Evolutionary conservation across 2,113 vertebrate species (phyloP), one percentile per base, ranked within the genome.

Genomic region (Romanogobio albipinnatus): DNA sequence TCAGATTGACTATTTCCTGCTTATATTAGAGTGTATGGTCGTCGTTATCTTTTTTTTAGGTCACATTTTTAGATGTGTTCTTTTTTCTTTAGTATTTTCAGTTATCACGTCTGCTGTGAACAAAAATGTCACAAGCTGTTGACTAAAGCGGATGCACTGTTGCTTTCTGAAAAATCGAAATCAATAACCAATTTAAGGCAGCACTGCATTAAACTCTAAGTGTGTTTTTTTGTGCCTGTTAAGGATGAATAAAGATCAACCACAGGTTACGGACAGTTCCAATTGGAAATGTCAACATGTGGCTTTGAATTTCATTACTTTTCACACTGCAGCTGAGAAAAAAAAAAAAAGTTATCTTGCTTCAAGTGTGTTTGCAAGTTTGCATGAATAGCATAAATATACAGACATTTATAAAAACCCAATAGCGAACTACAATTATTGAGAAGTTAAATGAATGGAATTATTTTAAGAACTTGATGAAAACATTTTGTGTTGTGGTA

Each of bases 121-220:
- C 66, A 81, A 26, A 76, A 87, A 80, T 39, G 47, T 29, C 53
- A 61, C 62, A 76, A 47, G 83, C n/a, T 45, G 33, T 53, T 15
- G 58, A 61, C 26, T 51, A 36, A 71, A 76, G 58, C 36, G 59
- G 74, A 82, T 62, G 47, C 9, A 66, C 66, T 74, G 71, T 78
- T 62, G 26, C 83, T 80, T 86, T 84, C 36, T 82, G 36, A 68
- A 86, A 86, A 83, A 84, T 88, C 39, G 6, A 53, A 88, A 84
- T 88, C 82, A 86, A 86, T 86, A 88, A 47, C 73, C 78, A 86
- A 85, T 88, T 86, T 86, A 77, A 82, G 56, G 51, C 58, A 84
- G 83, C 53, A 53, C 66, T 62, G 80, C 56, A 24, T 62, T 76
- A 56, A 39, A 66, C 17, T 36, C 47, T 1, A 58, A 70, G 62